A percentile compares a stretch with the other conserved stretches of the same genome.
These are phyloP conservation scores for Anthonomus grandis DNA, from an alignment of 1,140 invertebrate genomes.

Conservation along the genomic window DNA sequence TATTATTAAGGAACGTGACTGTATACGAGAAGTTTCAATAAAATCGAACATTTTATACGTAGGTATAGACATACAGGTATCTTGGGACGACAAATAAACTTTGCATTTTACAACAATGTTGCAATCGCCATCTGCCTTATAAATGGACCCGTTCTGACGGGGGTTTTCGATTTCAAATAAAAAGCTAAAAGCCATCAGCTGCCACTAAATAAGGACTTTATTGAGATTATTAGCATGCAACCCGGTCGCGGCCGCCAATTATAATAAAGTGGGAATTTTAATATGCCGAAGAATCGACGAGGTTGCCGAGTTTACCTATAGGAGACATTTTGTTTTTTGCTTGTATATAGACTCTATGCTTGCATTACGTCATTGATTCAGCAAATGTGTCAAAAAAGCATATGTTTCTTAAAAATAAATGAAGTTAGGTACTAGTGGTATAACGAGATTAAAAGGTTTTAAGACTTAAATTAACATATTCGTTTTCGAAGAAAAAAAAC, in stretches of 20 bases:
- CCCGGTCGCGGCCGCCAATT: conserved; percentile 19
- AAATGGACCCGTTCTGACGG: conserved; percentile 22
- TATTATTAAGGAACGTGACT: too few species aligned
- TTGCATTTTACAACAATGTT: conserved; percentile 27
- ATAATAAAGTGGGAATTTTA: conserved; percentile 27
- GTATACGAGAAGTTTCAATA: conserved; percentile 14
- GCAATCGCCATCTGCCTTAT: conserved; percentile 29
- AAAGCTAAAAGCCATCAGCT: conserved; percentile 25
- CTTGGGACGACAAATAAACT: conserved; percentile 22
- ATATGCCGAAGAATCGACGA: neutral
- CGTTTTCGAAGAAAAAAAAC: too few species aligned
- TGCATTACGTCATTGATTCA: too few species aligned
- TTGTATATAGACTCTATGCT: too few species aligned
- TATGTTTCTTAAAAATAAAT: too few species aligned
- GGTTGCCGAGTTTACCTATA: conserved; percentile 14
- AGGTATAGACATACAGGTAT: neutral
- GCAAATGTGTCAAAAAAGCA: too few species aligned
- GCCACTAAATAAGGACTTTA: conserved; percentile 32
- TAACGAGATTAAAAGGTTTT: too few species aligned
- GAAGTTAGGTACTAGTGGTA: too few species aligned
- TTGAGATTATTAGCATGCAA: conserved; percentile 29
- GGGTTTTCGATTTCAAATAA: conserved; percentile 25
- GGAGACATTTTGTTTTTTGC: too few species aligned
- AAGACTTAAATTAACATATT: too few species aligned
- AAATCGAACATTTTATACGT: conserved; percentile 18